These are phyloP conservation scores for Dermatemys mawii DNA, from an alignment of 2,113 vertebrate species.

Conservation along the genomic window DNA sequence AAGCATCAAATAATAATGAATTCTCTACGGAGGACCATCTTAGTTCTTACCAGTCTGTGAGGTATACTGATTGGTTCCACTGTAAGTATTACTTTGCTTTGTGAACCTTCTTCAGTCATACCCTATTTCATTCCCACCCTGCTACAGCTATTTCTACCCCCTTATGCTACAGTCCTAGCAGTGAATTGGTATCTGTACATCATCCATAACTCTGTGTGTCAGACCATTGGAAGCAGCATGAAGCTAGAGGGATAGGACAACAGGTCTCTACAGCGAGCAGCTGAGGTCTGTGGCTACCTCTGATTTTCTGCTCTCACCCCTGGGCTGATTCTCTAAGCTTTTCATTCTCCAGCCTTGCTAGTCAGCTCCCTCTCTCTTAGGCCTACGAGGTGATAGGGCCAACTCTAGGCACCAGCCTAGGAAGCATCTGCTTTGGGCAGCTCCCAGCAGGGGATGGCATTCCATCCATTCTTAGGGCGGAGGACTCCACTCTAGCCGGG, in stretches of 20 bases:
- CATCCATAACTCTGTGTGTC: background rate
- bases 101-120: background rate
- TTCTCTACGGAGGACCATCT: background rate
- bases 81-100: background rate
- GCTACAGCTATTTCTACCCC: background rate
- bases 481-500: too few species aligned
- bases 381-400: too few species aligned
- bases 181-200: background rate
- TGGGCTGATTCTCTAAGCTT: too few species aligned
- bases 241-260: background rate
- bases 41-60: background rate
- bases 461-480: too few species aligned
- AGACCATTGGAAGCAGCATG: background rate
- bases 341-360: too few species aligned
- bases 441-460: too few species aligned
- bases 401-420: too few species aligned
- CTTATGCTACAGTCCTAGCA: background rate
- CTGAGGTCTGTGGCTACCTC: too few species aligned
- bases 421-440: too few species aligned
- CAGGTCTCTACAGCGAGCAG: too few species aligned
- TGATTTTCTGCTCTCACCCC: too few species aligned
- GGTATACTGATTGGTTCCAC: background rate
- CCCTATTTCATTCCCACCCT: background rate
- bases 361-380: too few species aligned
- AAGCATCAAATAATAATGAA: background rate